Percentiles rank a stretch among this genome's conserved stretches.
phyloP scores from a whole-genome alignment of 2,888 invertebrate genomes.

The Cepaea hortensis region DNA sequence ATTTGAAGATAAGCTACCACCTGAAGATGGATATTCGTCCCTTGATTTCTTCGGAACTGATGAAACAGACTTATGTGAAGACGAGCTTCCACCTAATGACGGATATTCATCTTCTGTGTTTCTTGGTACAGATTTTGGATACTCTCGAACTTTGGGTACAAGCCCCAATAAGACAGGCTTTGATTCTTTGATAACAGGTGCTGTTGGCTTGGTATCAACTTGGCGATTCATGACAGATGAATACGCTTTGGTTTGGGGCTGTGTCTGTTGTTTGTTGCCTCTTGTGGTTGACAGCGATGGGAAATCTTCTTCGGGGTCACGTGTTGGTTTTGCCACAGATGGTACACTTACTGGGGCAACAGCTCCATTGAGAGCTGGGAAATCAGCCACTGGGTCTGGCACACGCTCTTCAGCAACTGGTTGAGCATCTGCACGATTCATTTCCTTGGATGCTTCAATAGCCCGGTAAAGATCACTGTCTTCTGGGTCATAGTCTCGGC shows the following conservation, averaged over 20 bases:
- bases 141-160: constrained; percentile 24
- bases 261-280: constrained; percentile 5
- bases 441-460: constrained; percentile 61
- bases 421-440: not conserved
- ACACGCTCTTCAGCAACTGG: constrained; percentile 45
- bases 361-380: constrained; percentile 71
- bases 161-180: constrained; percentile 39
- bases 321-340: not conserved
- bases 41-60: constrained; percentile 32
- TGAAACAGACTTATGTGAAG: not conserved
- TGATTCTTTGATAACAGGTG: constrained; percentile 33
- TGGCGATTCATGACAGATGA: constrained; percentile 36
- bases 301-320: constrained; percentile 46
- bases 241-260: constrained; percentile 20
- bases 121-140: constrained; percentile 21
- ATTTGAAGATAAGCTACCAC: not conserved
- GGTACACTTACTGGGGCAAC: constrained; percentile 35
- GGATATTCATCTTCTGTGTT: constrained; percentile 58
- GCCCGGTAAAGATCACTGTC: constrained; percentile 61
- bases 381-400: constrained; percentile 63
- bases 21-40: constrained; percentile 57
- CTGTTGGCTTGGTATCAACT: constrained; percentile 2
- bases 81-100: constrained; percentile 8
- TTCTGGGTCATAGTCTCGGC: constrained; percentile 54
- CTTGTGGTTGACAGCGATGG: constrained; percentile 46